Evolutionary conservation across 2,888 invertebrate genomes (phyloP), one percentile per base, ranked within the genome.

Genomic region (Andrena praecox): DNA sequence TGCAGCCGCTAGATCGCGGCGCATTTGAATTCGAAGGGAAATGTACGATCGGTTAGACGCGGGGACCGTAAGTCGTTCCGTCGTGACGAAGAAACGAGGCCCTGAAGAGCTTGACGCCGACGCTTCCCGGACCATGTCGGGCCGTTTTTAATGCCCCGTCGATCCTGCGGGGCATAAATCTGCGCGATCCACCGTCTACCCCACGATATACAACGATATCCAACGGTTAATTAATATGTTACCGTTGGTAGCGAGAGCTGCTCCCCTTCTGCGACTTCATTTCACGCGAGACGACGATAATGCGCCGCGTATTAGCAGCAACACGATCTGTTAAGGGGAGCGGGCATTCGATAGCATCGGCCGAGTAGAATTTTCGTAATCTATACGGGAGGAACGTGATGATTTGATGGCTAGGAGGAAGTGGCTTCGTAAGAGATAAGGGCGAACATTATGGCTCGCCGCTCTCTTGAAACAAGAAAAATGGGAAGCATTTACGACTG

Each of bases 11-110:
- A 76, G 85, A 84, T 81, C 83, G 82, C 80, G 84, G 89, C 85
- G 86, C 90, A 92, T 92, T 92, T 92, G 91, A 92, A 92, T 92
- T 89, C 89, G 90, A 90, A 89, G 88, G 56, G 90, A 88, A 89
- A 87, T 88, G 88, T 90, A 87, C 86, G 87, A 89, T 87, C 88
- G 87, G 87, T 79, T 75, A 80, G 80, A 84, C 71, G 80, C 75
- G 85, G 78, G 77, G 85, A 83, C 80, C 87, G 85, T 84, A 84
- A 84, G 84, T 84, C 75, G 75, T 82, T 75, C 73, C 77, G 66
- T 84, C 82, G 73, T 82, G 75, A 81, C 77, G 81, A 81, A 86
- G 77, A 71, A 80, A 77, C 75, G 69, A 64, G 80, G 73, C 56
- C 69, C 56, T 29, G 70, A 60, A 72, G 64, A 75, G 71, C 82